Conservation (phyloP, 2,888 invertebrate species). For the Diaprepes abbreviatus region DNA sequence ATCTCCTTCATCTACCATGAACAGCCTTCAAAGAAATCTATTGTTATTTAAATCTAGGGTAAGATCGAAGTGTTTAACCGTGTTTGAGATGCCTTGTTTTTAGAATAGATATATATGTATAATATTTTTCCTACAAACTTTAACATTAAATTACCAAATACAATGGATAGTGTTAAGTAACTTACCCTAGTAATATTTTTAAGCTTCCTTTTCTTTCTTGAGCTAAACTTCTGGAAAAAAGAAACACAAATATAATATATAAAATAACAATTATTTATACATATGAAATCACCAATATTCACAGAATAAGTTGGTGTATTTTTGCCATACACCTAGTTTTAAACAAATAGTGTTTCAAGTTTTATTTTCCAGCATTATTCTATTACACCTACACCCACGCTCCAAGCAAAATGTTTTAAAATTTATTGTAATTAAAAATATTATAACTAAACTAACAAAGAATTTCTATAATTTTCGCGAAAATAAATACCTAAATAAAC, state of each 20-base stretch:
- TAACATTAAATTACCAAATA: no score
- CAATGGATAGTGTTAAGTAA: background rate
- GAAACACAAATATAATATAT: background rate
- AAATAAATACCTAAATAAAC: background rate
- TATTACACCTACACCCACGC: background rate
- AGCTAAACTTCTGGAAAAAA: slow-evolving; percentile 2
- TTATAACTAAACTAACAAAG: background rate
- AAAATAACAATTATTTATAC: background rate
- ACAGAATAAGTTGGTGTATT: background rate
- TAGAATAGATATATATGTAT: no score
- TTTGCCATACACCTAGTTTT: background rate
- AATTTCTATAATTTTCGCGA: background rate
- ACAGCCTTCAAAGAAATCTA: no score
- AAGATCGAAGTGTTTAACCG: no score
- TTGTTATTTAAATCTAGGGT: no score
- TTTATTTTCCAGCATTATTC: background rate
- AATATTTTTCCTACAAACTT: no score
- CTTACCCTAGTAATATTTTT: background rate
- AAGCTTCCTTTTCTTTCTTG: background rate
- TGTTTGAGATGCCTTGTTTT: no score
- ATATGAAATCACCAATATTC: background rate
- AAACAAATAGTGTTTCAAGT: background rate
- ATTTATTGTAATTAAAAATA: background rate
- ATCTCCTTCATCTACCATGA: no score
- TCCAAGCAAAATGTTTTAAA: background rate